Evolutionary conservation across 1,140 invertebrate species (phyloP).

Genomic region (Drosophila melanica): DNA sequence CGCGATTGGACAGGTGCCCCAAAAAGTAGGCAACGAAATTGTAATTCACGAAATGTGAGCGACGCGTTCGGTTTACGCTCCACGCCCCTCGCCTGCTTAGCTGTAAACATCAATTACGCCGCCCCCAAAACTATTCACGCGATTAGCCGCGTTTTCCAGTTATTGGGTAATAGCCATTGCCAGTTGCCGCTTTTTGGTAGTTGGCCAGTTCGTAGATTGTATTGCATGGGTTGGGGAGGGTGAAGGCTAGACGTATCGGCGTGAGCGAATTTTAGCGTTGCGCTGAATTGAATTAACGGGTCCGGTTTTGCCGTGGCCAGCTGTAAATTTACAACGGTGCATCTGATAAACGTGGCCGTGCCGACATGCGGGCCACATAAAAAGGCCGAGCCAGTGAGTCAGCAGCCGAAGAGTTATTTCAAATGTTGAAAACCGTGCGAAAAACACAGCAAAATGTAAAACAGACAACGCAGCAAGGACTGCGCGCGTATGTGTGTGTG

Average conservation of each 20-base stretch:
- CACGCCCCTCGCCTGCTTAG: conserved; percentile 23
- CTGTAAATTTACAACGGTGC: conserved; percentile 75
- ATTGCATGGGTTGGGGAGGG: background rate
- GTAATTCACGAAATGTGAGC: conserved; percentile 48
- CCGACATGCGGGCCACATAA: conserved; percentile 50
- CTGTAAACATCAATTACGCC: conserved; percentile 80
- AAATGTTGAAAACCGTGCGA: conserved; percentile 56
- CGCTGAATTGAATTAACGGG: conserved; percentile 80
- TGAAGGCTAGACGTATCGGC: conserved; percentile 23
- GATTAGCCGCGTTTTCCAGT: conserved; percentile 76
- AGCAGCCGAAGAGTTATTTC: conserved; percentile 72
- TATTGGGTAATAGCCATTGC: conserved; percentile 70
- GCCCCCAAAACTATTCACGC: conserved; percentile 77
- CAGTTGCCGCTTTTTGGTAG: conserved; percentile 15
- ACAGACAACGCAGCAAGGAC: conserved; percentile 51
- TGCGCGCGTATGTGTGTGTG: conserved; percentile 1
- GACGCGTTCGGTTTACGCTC: conserved; percentile 3
- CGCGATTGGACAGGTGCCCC: conserved; percentile 37
- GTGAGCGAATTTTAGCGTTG: conserved; percentile 50
- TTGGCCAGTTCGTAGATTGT: background rate
- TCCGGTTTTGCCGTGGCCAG: conserved; percentile 46
- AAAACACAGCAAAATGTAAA: conserved; percentile 73
- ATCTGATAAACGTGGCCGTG: conserved; percentile 75
- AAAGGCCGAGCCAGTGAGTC: conserved; percentile 53
- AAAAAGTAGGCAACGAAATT: conserved; percentile 73